These are phyloP conservation scores for Habrosyne pyritoides DNA, from an alignment of 2,888 invertebrate genomes.

Conservation along the genomic window DNA sequence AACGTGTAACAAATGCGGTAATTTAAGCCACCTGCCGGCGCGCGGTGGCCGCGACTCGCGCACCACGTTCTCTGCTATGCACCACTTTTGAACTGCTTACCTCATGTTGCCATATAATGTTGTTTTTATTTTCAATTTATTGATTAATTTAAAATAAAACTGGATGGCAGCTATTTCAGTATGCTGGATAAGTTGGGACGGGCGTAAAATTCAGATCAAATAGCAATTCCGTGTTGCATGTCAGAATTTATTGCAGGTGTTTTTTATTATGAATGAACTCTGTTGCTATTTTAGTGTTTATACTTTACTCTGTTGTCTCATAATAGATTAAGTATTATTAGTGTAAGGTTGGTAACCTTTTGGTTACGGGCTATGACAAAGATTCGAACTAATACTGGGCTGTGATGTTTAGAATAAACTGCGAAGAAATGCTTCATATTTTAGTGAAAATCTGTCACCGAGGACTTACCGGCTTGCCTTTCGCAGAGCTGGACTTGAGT, in stretches of 20 bases:
- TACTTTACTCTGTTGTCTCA: background rate
- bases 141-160: conserved; percentile 26
- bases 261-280: background rate
- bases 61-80: conserved; percentile 59
- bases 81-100: conserved; percentile 74
- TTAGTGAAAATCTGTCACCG: too few relatives aligned
- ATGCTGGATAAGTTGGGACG: background rate
- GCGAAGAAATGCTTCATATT: too few relatives aligned
- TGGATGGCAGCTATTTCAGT: background rate
- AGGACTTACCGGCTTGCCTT: too few relatives aligned
- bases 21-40: conserved; percentile 79
- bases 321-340: too few relatives aligned
- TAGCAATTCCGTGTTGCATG: background rate
- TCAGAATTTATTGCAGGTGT: background rate
- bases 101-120: conserved; percentile 55
- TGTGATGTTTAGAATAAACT: too few relatives aligned
- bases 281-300: background rate
- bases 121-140: conserved; percentile 45
- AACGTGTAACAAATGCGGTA: conserved; percentile 84
- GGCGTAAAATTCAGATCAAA: background rate
- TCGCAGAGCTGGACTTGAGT: too few relatives aligned
- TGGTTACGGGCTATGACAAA: too few relatives aligned
- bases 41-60: conserved; percentile 54
- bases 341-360: too few relatives aligned
- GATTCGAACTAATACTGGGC: too few relatives aligned